phyloP scores from a whole-genome alignment of 2,888 invertebrate genomes.

The Stenodera caucasica region DNA sequence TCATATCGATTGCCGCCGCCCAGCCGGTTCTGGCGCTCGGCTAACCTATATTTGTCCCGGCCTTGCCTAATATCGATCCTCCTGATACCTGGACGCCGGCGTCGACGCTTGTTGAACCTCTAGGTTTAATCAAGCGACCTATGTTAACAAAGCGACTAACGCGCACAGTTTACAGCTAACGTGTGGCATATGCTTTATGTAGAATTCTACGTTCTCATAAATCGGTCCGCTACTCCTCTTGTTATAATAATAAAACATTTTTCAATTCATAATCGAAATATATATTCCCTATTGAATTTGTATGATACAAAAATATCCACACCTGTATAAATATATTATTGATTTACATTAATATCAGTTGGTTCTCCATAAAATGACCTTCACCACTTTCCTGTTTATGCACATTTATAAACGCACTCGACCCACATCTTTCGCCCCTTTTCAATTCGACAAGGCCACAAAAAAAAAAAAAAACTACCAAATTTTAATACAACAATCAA shows the following conservation, averaged over 20 bases:
- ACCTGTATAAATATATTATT: slow-evolving; percentile 22
- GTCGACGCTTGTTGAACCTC: slow-evolving; percentile 31
- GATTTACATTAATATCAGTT: slow-evolving; percentile 13
- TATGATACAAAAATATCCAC: slow-evolving; percentile 11
- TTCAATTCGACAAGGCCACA: background rate
- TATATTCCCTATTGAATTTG: slow-evolving; percentile 2
- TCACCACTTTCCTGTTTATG: slow-evolving; percentile 8
- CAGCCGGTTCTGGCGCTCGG: slow-evolving; percentile 48
- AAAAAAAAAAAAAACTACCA: too few species aligned
- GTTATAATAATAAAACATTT: background rate
- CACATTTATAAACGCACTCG: slow-evolving; percentile 8
- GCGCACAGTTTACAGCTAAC: slow-evolving; percentile 9
- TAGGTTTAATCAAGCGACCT: slow-evolving; percentile 20
- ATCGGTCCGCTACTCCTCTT: background rate
- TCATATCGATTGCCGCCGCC: slow-evolving; percentile 36
- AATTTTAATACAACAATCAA: too few species aligned
- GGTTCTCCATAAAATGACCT: background rate
- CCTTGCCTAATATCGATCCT: slow-evolving; percentile 38
- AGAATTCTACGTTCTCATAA: background rate
- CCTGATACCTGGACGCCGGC: slow-evolving; percentile 35
- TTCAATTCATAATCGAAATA: slow-evolving; percentile 10
- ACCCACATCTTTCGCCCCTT: background rate
- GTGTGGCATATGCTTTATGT: background rate
- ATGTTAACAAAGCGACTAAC: slow-evolving; percentile 14
- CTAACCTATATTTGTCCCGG: slow-evolving; percentile 53